phyloP scores from a whole-genome alignment of 2,113 vertebrate genomes.

The Halcyon malimbica region DNA sequence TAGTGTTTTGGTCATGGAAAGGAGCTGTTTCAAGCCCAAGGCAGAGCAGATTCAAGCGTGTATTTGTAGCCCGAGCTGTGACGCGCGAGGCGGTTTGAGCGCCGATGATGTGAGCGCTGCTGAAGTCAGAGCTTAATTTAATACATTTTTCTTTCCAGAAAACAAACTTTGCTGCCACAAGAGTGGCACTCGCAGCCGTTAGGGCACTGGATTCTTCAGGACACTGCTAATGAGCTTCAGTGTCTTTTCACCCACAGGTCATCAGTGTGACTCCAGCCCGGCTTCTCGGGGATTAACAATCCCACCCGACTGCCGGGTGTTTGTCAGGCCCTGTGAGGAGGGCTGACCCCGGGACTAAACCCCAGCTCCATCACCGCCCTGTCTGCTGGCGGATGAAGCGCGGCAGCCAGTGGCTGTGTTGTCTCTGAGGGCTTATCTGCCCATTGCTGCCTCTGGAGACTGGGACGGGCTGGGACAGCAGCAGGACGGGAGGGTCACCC shows the following conservation, averaged over 20 bases:
- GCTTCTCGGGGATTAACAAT: not conserved
- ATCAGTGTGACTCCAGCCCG: not conserved
- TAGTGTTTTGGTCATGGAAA: not conserved
- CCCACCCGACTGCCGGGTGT: not conserved
- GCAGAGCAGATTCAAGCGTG: not conserved
- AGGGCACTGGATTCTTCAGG: not conserved
- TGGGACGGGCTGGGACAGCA: not conserved
- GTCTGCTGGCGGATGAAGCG: not conserved
- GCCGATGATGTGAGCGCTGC: not conserved
- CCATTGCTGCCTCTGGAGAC: not conserved
- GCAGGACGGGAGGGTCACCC: not conserved
- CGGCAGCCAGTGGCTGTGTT: not conserved
- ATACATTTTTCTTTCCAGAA: not conserved
- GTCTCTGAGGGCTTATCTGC: not conserved
- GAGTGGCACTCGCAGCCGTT: not conserved
- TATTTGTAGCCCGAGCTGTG: not conserved
- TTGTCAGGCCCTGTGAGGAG: not conserved
- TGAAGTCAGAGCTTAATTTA: not conserved
- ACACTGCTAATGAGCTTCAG: not conserved
- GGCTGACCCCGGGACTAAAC: not conserved
- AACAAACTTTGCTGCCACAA: not conserved
- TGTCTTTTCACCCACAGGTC: not conserved
- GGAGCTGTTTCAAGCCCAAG: not conserved
- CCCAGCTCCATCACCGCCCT: accelerated
- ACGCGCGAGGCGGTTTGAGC: accelerated